Conservation (phyloP, 1,140 invertebrate species). For the Coelopa frigida region DNA sequence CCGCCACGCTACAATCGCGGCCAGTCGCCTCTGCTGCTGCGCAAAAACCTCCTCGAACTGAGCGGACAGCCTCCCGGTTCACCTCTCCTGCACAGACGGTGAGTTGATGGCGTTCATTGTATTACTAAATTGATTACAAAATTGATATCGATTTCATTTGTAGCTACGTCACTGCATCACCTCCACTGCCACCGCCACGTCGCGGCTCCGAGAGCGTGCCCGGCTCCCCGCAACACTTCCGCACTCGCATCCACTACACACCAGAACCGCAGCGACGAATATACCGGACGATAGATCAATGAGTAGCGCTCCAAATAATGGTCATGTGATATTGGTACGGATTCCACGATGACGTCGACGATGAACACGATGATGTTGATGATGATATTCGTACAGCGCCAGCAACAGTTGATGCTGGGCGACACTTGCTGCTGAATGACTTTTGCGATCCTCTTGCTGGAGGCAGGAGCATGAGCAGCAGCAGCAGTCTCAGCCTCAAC, state of each 20-base stretch:
- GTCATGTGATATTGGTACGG: conserved; percentile 46
- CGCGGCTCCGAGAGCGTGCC: conserved; percentile 62
- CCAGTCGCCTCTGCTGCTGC: conserved; percentile 54
- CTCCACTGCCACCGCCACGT: conserved; percentile 61
- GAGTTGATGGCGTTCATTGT: conserved; percentile 12
- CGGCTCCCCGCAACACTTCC: conserved; percentile 59
- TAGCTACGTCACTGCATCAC: conserved; percentile 60
- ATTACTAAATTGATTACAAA: not conserved
- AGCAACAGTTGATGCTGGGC: no score
- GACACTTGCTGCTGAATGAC: no score
- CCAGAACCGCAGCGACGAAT: conserved; percentile 63
- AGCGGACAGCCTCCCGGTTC: conserved; percentile 47
- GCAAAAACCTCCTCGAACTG: conserved; percentile 51
- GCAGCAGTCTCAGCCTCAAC: no score
- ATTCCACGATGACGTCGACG: conserved; percentile 29
- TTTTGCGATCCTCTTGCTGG: no score
- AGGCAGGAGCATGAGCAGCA: no score
- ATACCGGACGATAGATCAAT: conserved; percentile 50
- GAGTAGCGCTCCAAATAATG: conserved; percentile 45
- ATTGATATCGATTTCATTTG: not conserved
- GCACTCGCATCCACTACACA: conserved; percentile 61
- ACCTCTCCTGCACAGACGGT: conserved; percentile 56
- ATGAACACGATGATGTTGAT: not conserved
- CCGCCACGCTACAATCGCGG: conserved; percentile 58
- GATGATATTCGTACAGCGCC: no score